Evolutionary conservation across 2,888 invertebrate genomes (phyloP).

Genomic region (Apocheima hispidaria): DNA sequence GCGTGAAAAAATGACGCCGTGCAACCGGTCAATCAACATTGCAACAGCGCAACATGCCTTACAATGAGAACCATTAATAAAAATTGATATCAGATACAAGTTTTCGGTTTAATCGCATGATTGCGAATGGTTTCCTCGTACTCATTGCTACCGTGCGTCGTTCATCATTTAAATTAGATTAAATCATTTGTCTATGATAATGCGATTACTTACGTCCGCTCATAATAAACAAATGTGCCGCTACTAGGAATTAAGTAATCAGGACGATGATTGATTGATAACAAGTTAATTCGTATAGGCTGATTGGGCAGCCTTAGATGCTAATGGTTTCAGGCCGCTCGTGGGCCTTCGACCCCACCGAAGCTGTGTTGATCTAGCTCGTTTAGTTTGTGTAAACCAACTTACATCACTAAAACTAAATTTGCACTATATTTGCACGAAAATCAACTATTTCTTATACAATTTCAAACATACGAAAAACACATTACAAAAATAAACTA

Average conservation of each 20-base stretch:
- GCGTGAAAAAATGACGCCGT: no score
- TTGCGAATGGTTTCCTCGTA: slow-evolving; percentile 25
- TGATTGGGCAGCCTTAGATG: background rate
- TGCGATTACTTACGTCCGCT: slow-evolving; percentile 35
- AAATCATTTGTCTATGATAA: slow-evolving; percentile 48
- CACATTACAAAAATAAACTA: no score
- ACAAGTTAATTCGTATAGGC: background rate
- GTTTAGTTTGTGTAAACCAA: no score
- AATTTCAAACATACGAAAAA: no score
- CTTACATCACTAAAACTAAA: no score
- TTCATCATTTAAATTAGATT: slow-evolving; percentile 42
- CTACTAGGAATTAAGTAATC: slow-evolving; percentile 50
- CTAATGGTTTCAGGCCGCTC: background rate
- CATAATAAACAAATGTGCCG: slow-evolving; percentile 44
- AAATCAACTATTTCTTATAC: no score
- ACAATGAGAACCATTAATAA: background rate
- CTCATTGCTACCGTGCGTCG: slow-evolving; percentile 44
- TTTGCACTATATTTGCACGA: no score
- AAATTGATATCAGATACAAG: slow-evolving; percentile 13
- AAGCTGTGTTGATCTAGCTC: no score
- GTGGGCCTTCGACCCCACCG: no score
- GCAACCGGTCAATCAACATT: background rate
- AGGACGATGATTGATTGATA: slow-evolving; percentile 26
- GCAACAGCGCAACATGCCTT: slow-evolving; percentile 11
- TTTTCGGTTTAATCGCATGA: slow-evolving; percentile 3